Conservation (phyloP, 2,113 vertebrate species). For the human region GRCh38 chr18:21832501-21833000, state of each 20-base stretch:
- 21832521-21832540: slow-evolving; percentile 29
- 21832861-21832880: neutral
- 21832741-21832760: slow-evolving; percentile 25
- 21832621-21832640: neutral
- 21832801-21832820: neutral
- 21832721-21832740: slow-evolving; percentile 29
- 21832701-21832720: slow-evolving; percentile 9
- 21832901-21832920: neutral
- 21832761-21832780: slow-evolving; percentile 49
- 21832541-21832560: slow-evolving; percentile 26
- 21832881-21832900: neutral
- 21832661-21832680: slow-evolving; percentile 48
- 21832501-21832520: neutral
- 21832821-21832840: neutral
- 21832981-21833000: neutral
- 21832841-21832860: neutral
- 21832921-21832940: neutral
- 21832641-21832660: neutral
- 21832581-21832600: slow-evolving; percentile 26
- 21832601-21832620: slow-evolving; percentile 25
- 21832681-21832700: neutral
- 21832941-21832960: neutral
- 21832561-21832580: slow-evolving; percentile 24
- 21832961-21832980: neutral
- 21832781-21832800: slow-evolving; percentile 25